Percentiles rank a stretch among this genome's conserved stretches.
Conservation (phyloP, 2,797 vertebrate genomes). For the Sebastes diploproa region DNA sequence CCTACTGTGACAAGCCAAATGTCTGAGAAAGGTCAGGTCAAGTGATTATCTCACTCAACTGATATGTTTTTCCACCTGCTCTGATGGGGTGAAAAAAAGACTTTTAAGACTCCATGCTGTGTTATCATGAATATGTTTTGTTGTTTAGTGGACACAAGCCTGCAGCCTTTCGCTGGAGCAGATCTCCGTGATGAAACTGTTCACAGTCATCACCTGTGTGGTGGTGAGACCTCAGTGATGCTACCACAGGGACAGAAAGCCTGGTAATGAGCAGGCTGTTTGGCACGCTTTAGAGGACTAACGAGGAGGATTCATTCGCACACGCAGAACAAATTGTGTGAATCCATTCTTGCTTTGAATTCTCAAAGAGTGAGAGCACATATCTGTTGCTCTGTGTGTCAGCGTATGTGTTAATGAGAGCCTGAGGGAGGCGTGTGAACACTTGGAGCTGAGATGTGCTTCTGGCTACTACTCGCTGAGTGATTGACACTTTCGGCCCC, state of each 20-base stretch:
- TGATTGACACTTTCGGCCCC: constrained; percentile 55
- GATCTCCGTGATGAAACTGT: constrained; percentile 8
- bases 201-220: constrained; percentile 36
- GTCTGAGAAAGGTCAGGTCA: too few relatives aligned
- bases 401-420: constrained; percentile 49
- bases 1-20: too few relatives aligned
- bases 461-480: constrained; percentile 49
- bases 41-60: not conserved
- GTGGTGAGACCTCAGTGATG: constrained; percentile 13
- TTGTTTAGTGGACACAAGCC: not conserved
- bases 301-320: constrained; percentile 39
- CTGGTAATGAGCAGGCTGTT: constrained; percentile 51
- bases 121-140: not conserved
- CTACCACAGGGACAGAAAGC: constrained; percentile 13
- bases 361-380: constrained; percentile 32
- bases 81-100: not conserved
- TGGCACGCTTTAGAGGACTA: constrained; percentile 47
- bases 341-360: constrained; percentile 39
- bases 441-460: constrained; percentile 36
- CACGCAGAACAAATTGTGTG: constrained; percentile 25
- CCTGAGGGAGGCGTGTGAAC: constrained; percentile 42
- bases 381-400: constrained; percentile 23
- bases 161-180: not conserved
- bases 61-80: not conserved
- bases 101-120: not conserved